phyloP scores from a whole-genome alignment of 2,113 vertebrate genomes.

The Solea senegalensis region DNA sequence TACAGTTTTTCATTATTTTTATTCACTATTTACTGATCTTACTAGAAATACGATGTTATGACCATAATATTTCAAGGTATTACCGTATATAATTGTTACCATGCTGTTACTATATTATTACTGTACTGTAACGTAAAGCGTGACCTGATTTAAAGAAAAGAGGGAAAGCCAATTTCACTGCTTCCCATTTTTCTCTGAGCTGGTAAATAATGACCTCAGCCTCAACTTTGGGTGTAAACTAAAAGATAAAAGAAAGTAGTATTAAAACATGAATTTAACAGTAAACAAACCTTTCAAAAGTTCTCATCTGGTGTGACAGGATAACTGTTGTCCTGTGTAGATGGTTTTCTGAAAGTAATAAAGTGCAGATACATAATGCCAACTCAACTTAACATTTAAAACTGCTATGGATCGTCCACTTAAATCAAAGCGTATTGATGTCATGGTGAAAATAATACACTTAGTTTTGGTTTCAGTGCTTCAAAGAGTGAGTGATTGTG shows the following conservation, averaged over 20 bases:
- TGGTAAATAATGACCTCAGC: not conserved
- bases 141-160: constrained; percentile 23
- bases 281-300: constrained; percentile 5
- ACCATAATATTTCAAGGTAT: no score
- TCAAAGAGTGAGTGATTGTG: constrained; percentile 10
- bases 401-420: constrained; percentile 28
- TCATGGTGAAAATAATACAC: not conserved
- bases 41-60: no score
- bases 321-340: constrained; percentile 4
- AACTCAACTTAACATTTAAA: constrained; percentile 17
- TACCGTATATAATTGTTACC: no score
- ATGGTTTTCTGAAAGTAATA: constrained; percentile 28
- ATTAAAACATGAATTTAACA: not conserved
- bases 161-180: constrained; percentile 1
- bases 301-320: constrained; percentile 1
- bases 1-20: no score
- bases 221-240: not conserved
- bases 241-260: constrained; percentile 3
- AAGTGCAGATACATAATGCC: constrained; percentile 1
- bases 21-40: no score
- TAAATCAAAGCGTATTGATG: constrained; percentile 20
- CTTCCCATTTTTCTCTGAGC: constrained; percentile 4
- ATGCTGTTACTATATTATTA: no score
- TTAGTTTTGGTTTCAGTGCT: constrained; percentile 33
- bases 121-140: no score